A percentile compares a stretch with the other conserved stretches of the same genome.
Conservation (phyloP, 2,113 vertebrate genomes). For the Noctilio leporinus region DNA sequence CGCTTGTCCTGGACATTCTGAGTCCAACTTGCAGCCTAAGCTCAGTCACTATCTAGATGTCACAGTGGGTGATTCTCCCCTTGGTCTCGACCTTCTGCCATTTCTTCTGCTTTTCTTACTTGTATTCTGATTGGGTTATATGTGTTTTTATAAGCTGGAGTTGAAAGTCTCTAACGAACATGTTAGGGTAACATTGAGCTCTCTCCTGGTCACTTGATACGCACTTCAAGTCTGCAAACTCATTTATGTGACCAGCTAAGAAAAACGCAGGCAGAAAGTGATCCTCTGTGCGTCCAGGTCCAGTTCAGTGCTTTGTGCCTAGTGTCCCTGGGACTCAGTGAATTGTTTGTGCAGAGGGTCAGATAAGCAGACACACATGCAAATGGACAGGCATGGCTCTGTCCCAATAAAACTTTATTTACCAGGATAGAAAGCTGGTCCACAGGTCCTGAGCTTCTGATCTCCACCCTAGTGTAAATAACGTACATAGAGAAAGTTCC, state of each 20-base stretch:
- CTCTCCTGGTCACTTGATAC: neutral
- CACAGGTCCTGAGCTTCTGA: neutral
- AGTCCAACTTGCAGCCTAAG: neutral
- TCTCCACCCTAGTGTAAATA: neutral
- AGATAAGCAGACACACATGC: neutral
- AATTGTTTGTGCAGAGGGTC: neutral
- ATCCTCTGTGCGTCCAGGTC: neutral
- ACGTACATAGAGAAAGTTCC: neutral
- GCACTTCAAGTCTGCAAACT: neutral
- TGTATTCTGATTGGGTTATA: neutral
- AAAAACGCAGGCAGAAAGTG: neutral
- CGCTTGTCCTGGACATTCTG: neutral
- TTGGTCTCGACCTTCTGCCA: neutral
- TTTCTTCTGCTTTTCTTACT: neutral
- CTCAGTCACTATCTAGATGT: neutral
- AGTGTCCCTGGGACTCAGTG: neutral
- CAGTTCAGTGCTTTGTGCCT: neutral
- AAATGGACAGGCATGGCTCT: neutral
- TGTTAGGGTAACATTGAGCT: neutral
- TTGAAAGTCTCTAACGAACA: neutral
- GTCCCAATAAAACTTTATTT: constrained; percentile 18
- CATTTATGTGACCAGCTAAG: neutral
- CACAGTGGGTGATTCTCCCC: neutral
- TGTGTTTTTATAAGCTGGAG: neutral
- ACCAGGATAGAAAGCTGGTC: neutral